phyloP scores from a whole-genome alignment of 2,797 vertebrate species.

The Anas bahamensis region DNA sequence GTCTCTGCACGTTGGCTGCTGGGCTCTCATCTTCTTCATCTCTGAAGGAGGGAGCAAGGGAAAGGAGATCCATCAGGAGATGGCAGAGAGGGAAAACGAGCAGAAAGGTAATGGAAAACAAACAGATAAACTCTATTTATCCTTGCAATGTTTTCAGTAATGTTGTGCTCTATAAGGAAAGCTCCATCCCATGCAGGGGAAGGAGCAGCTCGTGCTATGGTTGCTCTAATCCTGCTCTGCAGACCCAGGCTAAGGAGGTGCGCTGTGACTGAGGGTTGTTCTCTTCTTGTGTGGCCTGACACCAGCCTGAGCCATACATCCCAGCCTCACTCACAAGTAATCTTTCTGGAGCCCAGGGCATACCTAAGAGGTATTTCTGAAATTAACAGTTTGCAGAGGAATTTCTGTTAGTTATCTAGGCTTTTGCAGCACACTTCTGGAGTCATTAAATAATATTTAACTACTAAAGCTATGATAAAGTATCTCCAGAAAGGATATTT shows the following conservation, averaged over 20 bases:
- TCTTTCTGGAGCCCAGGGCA: neutral
- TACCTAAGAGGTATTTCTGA: neutral
- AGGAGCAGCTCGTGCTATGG: too few species aligned
- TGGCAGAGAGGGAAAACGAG: neutral
- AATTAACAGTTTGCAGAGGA: neutral
- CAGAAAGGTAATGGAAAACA: neutral
- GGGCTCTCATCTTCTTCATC: neutral
- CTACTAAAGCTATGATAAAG: neutral
- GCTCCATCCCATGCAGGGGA: neutral
- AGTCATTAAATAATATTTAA: neutral
- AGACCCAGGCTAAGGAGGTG: neutral
- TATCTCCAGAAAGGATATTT: neutral
- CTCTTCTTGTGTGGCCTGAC: neutral
- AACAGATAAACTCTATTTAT: neutral
- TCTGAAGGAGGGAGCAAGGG: neutral
- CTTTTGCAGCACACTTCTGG: neutral
- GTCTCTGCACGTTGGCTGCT: neutral
- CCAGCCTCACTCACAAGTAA: neutral
- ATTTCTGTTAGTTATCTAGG: neutral
- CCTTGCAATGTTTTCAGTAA: rapidly evolving
- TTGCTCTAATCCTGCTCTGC: neutral
- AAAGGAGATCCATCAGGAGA: neutral
- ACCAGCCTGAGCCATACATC: neutral
- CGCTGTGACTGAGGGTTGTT: neutral
- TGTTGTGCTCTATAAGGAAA: neutral